Evolutionary conservation across 2,888 invertebrate species (phyloP).

Genomic region (Pseudoips prasinana): DNA sequence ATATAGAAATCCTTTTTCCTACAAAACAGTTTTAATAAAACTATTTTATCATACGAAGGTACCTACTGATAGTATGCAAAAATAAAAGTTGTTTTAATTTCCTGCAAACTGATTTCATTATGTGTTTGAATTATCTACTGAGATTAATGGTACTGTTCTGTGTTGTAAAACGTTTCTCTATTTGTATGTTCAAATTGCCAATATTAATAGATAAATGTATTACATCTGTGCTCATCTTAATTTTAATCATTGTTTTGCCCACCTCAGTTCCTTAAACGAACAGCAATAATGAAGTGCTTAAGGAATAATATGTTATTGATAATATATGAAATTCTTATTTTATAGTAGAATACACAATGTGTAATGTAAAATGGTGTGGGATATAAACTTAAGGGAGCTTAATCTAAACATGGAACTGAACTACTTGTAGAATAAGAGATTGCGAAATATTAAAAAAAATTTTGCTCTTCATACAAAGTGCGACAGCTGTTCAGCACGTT

Average conservation of each 20-base stretch:
- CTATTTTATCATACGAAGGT: too few relatives aligned
- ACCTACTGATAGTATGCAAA: too few relatives aligned
- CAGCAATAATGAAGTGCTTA: constrained; percentile 46
- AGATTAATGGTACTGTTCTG: constrained; percentile 36
- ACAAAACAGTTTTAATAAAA: too few relatives aligned
- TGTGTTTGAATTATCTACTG: neutral
- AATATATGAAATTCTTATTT: constrained; percentile 26
- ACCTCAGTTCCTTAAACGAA: constrained; percentile 27
- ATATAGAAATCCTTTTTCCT: too few relatives aligned
- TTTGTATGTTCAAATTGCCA: constrained; percentile 49
- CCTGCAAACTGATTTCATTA: neutral
- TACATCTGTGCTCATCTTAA: constrained; percentile 69
- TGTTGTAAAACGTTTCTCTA: constrained; percentile 56
- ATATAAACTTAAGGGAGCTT: too few relatives aligned
- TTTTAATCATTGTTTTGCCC: constrained; percentile 40
- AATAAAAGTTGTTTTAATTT: too few relatives aligned
- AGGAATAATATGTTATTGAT: constrained; percentile 26
- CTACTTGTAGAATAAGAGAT: constrained; percentile 5
- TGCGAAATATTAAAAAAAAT: too few relatives aligned
- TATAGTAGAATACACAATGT: constrained; percentile 6
- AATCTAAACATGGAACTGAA: too few relatives aligned
- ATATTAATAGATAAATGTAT: constrained; percentile 39
- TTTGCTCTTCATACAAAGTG: too few relatives aligned
- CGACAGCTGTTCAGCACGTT: too few relatives aligned
- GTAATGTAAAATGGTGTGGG: too few relatives aligned